phyloP scores from a whole-genome alignment of 2,888 invertebrate species.

The Lepeophtheirus nordmannii region DNA sequence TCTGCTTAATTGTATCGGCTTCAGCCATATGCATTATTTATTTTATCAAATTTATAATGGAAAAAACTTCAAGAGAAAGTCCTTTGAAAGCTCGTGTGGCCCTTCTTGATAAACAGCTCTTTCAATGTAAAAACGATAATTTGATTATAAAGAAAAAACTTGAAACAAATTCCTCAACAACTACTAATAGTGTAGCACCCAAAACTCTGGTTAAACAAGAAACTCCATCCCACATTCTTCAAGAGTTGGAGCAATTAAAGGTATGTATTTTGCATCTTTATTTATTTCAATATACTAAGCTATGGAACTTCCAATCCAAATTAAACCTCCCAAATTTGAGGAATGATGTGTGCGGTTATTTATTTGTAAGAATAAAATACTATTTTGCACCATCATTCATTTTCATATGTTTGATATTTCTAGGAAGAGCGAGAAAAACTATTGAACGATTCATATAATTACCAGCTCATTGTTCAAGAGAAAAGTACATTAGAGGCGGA shows the following conservation, averaged over 20 bases:
- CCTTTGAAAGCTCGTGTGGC: slow-evolving; percentile 1
- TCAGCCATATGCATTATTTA: background rate
- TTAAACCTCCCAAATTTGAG: too few species aligned
- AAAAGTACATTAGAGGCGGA: background rate
- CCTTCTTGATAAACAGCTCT: background rate
- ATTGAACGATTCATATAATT: background rate
- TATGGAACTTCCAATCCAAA: too few species aligned
- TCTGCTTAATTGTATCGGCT: background rate
- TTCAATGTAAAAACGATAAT: slow-evolving; percentile 5
- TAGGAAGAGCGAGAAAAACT: background rate
- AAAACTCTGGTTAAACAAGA: background rate
- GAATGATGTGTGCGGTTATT: too few species aligned
- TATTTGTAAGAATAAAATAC: too few species aligned
- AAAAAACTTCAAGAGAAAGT: background rate
- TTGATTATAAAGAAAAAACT: slow-evolving; percentile 7
- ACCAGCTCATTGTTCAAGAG: background rate
- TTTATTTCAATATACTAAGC: too few species aligned
- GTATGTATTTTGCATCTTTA: background rate
- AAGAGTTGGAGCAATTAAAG: background rate
- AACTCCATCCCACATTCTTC: background rate
- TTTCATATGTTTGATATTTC: background rate
- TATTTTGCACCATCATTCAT: too few species aligned
- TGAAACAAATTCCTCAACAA: background rate
- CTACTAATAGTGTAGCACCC: background rate
- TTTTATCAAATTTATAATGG: slow-evolving; percentile 3